These are phyloP conservation scores for Zaprionus capensis DNA, from an alignment of 1,140 invertebrate genomes.

Conservation along the genomic window DNA sequence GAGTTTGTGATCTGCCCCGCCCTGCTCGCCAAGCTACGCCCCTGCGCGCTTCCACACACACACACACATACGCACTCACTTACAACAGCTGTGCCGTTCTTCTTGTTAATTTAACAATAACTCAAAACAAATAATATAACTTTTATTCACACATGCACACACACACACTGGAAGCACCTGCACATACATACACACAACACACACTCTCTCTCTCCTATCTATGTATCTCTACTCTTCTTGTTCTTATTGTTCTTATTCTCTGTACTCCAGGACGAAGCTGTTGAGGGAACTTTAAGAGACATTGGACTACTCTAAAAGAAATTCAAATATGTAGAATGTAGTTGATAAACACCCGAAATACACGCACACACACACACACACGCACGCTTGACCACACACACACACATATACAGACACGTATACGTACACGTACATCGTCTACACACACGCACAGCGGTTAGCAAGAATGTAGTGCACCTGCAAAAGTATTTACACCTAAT, in stretches of 20 bases:
- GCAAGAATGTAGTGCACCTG: constrained; percentile 6
- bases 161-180: neutral
- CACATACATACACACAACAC: constrained; percentile 32
- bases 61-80: constrained; percentile 13
- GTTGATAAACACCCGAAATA: constrained; percentile 46
- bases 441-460: constrained; percentile 2
- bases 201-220: constrained; percentile 40
- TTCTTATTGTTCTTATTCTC: constrained; percentile 84
- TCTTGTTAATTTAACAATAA: constrained; percentile 24
- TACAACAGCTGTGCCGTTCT: constrained; percentile 47
- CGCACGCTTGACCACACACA: constrained; percentile 19
- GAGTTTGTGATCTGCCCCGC: constrained; percentile 37
- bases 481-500: constrained; percentile 13
- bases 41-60: constrained; percentile 28
- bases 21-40: constrained; percentile 23
- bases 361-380: constrained; percentile 24
- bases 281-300: constrained; percentile 92
- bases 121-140: constrained; percentile 28
- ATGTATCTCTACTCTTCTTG: constrained; percentile 70
- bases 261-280: constrained; percentile 90
- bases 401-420: neutral
- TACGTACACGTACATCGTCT: neutral
- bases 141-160: constrained; percentile 23
- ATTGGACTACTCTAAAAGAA: constrained; percentile 90
- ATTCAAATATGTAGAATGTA: constrained; percentile 65